phyloP scores from a whole-genome alignment of 2,888 invertebrate genomes.

The Cotesia congregata region DNA sequence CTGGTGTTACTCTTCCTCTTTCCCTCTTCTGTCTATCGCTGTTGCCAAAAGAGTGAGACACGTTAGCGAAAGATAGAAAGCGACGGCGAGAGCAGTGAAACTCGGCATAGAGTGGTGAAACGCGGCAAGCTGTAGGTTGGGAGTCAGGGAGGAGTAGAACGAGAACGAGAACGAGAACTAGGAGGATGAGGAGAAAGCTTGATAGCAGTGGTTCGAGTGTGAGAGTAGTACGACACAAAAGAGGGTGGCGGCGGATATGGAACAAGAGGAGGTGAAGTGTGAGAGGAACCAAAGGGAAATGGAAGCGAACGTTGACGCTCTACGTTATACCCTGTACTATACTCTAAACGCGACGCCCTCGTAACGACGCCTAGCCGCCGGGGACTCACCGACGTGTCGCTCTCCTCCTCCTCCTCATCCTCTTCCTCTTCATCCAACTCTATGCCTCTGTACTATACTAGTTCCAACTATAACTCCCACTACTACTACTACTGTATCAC shows the following conservation, averaged over 20 bases:
- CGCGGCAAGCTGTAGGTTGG: neutral
- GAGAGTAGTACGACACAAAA: neutral
- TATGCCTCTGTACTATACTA: conserved; percentile 24
- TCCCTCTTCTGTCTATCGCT: neutral
- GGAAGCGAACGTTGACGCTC: conserved; percentile 55
- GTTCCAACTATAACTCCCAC: conserved; percentile 2
- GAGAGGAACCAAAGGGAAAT: conserved; percentile 2
- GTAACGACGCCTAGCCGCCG: conserved; percentile 63
- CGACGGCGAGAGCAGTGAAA: neutral
- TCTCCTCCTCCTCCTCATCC: conserved; percentile 29
- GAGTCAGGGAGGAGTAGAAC: neutral
- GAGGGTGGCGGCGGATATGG: conserved; percentile 7
- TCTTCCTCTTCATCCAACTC: conserved; percentile 41
- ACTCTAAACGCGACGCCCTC: conserved; percentile 65
- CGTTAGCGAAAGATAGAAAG: too few relatives aligned
- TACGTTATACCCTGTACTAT: too few relatives aligned
- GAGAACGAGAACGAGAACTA: neutral
- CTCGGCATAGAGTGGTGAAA: neutral
- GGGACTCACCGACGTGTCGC: conserved; percentile 56
- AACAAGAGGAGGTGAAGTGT: neutral
- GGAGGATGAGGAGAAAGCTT: neutral
- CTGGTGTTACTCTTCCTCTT: neutral
- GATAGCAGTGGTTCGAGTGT: neutral
- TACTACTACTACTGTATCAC: conserved; percentile 33
- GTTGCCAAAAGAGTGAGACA: neutral